Evolutionary conservation across 2,888 invertebrate species (phyloP).

Genomic region (Pristionchus japonicus): DNA sequence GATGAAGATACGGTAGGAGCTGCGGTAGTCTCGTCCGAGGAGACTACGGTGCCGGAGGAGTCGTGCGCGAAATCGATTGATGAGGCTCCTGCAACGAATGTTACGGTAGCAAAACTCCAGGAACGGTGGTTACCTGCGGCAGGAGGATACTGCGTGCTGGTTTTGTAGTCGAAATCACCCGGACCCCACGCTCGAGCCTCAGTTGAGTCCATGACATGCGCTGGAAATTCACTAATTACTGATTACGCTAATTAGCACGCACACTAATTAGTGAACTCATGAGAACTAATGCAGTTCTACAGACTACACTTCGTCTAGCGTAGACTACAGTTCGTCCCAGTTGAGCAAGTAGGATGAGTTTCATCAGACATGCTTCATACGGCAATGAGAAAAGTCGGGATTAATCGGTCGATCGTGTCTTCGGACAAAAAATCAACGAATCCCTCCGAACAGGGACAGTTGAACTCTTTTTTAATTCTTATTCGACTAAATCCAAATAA

Average conservation of each 20-base stretch:
- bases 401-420: too few relatives aligned
- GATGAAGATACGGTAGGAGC: background rate
- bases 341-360: too few relatives aligned
- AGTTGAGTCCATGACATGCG: background rate
- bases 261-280: too few relatives aligned
- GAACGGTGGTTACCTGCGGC: background rate
- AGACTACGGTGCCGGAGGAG: background rate
- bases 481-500: too few relatives aligned
- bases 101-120: background rate
- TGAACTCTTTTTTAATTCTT: too few relatives aligned
- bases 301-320: too few relatives aligned
- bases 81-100: background rate
- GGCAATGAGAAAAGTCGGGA: too few relatives aligned
- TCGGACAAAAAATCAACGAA: too few relatives aligned
- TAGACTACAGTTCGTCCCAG: too few relatives aligned
- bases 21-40: background rate
- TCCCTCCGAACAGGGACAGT: too few relatives aligned
- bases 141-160: constrained; percentile 39
- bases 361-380: too few relatives aligned
- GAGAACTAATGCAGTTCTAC: too few relatives aligned
- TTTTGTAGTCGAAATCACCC: constrained; percentile 29
- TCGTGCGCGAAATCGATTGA: background rate
- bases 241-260: background rate
- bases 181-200: background rate
- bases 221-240: background rate